phyloP scores from a whole-genome alignment of 1,140 invertebrate genomes.

The Drosophila bocqueti region DNA sequence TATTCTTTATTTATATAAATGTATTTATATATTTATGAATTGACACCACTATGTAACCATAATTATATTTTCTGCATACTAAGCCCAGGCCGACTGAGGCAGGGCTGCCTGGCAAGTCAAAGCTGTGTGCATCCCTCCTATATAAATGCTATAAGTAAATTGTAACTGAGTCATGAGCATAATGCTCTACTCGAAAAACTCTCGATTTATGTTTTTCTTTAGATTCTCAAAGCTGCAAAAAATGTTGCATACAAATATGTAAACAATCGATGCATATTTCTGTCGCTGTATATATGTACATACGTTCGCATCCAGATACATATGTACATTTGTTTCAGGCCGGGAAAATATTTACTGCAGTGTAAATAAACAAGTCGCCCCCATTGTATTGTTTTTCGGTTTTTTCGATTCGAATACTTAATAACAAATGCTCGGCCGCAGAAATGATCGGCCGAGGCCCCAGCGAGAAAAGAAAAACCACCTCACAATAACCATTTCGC shows the following conservation, averaged over 20 bases:
- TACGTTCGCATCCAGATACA: background rate
- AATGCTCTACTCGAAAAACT: background rate
- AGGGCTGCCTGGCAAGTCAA: background rate
- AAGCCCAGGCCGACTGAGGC: too few relatives aligned
- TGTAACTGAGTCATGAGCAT: too few relatives aligned
- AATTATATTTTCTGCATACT: background rate
- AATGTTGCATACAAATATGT: slow-evolving; percentile 30
- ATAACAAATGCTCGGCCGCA: slow-evolving; percentile 56
- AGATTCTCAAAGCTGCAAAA: background rate
- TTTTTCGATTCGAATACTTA: slow-evolving; percentile 53
- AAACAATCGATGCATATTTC: slow-evolving; percentile 33
- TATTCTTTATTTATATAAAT: background rate
- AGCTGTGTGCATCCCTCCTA: background rate
- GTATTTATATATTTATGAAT: background rate
- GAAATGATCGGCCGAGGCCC: slow-evolving; percentile 36
- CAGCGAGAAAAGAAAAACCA: slow-evolving; percentile 25
- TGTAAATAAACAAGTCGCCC: slow-evolving; percentile 39
- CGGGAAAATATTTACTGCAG: slow-evolving; percentile 43
- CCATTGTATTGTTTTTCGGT: slow-evolving; percentile 38
- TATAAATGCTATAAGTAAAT: background rate
- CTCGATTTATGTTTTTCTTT: background rate
- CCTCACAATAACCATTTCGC: slow-evolving; percentile 32
- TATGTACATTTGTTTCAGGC: slow-evolving; percentile 4
- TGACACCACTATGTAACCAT: background rate
- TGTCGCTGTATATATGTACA: slow-evolving; percentile 4